phyloP scores from a whole-genome alignment of 2,888 invertebrate genomes.

The Sclerodermus sp. region DNA sequence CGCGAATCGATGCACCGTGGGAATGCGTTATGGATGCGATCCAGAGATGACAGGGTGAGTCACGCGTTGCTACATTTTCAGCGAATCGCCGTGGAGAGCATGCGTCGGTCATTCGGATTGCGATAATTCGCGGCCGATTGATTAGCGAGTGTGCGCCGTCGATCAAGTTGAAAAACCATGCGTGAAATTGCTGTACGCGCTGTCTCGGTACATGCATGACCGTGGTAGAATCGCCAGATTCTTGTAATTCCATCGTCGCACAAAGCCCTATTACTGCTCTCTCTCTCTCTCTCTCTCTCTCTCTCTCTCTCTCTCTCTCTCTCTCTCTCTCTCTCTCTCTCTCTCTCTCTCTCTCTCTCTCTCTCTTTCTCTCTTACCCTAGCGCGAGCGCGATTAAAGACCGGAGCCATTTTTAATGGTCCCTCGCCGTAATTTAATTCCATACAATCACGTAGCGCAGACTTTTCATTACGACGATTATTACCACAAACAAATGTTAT shows the following conservation, averaged over 20 bases:
- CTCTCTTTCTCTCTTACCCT: too few relatives aligned
- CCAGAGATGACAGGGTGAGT: slow-evolving; percentile 26
- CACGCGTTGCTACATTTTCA: slow-evolving; percentile 26
- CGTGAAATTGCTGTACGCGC: slow-evolving; percentile 9
- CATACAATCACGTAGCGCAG: too few relatives aligned
- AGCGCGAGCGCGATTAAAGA: not conserved
- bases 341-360: too few relatives aligned
- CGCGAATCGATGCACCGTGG: slow-evolving; percentile 30
- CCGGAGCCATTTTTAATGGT: too few relatives aligned
- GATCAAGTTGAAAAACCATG: slow-evolving; percentile 11
- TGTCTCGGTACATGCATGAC: not conserved
- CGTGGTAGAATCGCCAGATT: not conserved
- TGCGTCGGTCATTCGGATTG: slow-evolving; percentile 20
- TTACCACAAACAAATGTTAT: too few relatives aligned
- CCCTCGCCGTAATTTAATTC: too few relatives aligned
- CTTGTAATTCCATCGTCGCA: not conserved
- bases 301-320: too few relatives aligned
- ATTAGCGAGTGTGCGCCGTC: not conserved
- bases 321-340: too few relatives aligned
- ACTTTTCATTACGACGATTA: too few relatives aligned
- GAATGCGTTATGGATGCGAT: slow-evolving; percentile 21
- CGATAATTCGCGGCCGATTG: slow-evolving; percentile 17
- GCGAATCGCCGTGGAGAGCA: slow-evolving; percentile 28
- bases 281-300: too few relatives aligned
- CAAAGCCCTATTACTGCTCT: not conserved